Percentiles rank a stretch among this genome's conserved stretches.
These are phyloP conservation scores for Hypena proboscidalis DNA, from an alignment of 2,888 invertebrate genomes.

Conservation along the genomic window DNA sequence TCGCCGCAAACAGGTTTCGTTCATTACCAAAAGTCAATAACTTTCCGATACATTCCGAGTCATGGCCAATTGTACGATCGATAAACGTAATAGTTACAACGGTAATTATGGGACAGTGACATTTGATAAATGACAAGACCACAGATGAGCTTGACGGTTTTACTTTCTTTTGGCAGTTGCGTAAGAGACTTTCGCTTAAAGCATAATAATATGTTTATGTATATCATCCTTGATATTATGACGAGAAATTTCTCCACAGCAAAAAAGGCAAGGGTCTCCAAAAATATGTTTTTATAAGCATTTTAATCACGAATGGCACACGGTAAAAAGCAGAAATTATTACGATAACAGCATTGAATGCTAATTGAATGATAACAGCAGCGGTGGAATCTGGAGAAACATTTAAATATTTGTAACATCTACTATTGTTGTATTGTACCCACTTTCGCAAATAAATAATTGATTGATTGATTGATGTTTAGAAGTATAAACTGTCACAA, in stretches of 20 bases:
- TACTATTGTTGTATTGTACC: no score
- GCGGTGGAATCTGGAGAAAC: no score
- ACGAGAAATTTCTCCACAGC: slow-evolving; percentile 32
- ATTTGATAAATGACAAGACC: no score
- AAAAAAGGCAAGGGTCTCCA: slow-evolving; percentile 3
- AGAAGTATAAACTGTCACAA: no score
- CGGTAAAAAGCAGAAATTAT: no score
- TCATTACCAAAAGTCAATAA: slow-evolving; percentile 85
- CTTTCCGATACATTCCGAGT: slow-evolving; percentile 82
- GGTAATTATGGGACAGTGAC: slow-evolving; percentile 4
- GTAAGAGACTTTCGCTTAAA: slow-evolving; percentile 55
- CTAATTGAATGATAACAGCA: no score
- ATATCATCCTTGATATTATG: slow-evolving; percentile 30
- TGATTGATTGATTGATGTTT: no score
- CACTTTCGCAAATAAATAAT: no score
- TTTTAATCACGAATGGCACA: no score
- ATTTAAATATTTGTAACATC: no score
- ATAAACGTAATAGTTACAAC: slow-evolving; percentile 60
- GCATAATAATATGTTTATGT: slow-evolving; percentile 27
- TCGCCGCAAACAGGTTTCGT: slow-evolving; percentile 77
- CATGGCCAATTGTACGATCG: slow-evolving; percentile 74
- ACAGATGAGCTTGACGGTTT: slow-evolving; percentile 20
- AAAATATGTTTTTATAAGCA: slow-evolving; percentile 10
- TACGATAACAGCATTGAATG: no score
- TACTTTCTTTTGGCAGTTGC: slow-evolving; percentile 56